Percentiles rank a stretch among this genome's conserved stretches.
Evolutionary conservation across 2,888 invertebrate genomes (phyloP).

Genomic region (Phyllotreta striolata): DNA sequence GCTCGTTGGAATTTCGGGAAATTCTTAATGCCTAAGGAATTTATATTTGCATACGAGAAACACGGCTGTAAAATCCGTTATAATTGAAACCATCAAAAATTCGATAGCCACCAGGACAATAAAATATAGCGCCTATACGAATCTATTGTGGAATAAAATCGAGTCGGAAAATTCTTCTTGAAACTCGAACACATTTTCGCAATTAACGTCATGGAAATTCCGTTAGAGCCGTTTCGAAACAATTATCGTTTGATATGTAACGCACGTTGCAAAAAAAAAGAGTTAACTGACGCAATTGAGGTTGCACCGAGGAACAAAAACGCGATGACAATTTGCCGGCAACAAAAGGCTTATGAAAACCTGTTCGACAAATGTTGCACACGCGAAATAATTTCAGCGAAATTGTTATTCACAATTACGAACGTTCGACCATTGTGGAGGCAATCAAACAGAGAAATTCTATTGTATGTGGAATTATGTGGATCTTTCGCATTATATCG

Average conservation of each 20-base stretch:
- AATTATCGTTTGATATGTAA: conserved; percentile 8
- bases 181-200: background rate
- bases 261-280: conserved; percentile 6
- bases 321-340: conserved; percentile 10
- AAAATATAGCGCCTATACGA: no score
- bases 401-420: conserved; percentile 41
- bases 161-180: no score
- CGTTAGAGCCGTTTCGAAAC: conserved; percentile 1
- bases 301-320: conserved; percentile 9
- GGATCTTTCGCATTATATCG: conserved; percentile 58
- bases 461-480: conserved; percentile 54
- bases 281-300: conserved; percentile 15
- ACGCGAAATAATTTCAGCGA: conserved; percentile 35
- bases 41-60: no score
- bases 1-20: no score
- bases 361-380: conserved; percentile 22
- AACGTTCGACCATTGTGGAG: conserved; percentile 40
- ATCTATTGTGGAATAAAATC: no score
- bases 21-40: no score
- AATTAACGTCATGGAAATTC: conserved; percentile 2
- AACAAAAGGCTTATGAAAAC: conserved; percentile 30
- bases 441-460: conserved; percentile 45
- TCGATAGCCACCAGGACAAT: no score
- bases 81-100: no score
- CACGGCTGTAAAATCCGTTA: no score